Percentiles rank a stretch among this genome's conserved stretches.
Evolutionary conservation across 2,797 vertebrate species (phyloP).

Genomic region (Poecile montanus): DNA sequence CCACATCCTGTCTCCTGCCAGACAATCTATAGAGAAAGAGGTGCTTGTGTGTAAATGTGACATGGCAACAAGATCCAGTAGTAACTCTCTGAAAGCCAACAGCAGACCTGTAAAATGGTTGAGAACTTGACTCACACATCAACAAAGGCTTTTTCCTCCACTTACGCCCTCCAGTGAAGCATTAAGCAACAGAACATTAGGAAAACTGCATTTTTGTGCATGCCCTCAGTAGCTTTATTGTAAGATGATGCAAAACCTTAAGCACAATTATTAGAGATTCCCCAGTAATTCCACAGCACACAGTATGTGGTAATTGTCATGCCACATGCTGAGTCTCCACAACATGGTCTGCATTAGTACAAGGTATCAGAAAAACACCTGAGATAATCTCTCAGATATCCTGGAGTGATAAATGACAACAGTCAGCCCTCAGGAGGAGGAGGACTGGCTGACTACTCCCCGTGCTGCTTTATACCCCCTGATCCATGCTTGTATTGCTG

Average conservation of each 20-base stretch:
- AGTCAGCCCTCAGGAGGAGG: background rate
- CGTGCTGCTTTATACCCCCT: background rate
- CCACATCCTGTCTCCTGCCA: background rate
- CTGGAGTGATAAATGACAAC: background rate
- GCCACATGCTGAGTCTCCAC: background rate
- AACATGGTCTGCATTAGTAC: background rate
- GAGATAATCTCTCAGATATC: background rate
- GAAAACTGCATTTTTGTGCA: background rate
- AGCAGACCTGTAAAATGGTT: background rate
- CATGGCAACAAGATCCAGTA: background rate
- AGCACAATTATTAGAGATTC: background rate
- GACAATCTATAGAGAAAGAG: background rate
- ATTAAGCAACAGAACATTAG: background rate
- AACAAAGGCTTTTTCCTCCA: background rate
- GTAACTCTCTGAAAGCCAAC: background rate
- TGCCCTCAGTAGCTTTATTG: background rate
- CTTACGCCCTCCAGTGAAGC: background rate
- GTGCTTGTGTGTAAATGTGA: background rate
- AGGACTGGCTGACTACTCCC: background rate
- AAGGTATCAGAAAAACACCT: background rate
- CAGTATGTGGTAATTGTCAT: background rate
- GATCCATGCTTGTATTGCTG: background rate
- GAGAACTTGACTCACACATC: background rate
- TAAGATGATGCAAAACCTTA: background rate
- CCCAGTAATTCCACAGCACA: background rate